Evolutionary conservation across 2,888 invertebrate genomes (phyloP).

Genomic region (Agrochola circellaris): DNA sequence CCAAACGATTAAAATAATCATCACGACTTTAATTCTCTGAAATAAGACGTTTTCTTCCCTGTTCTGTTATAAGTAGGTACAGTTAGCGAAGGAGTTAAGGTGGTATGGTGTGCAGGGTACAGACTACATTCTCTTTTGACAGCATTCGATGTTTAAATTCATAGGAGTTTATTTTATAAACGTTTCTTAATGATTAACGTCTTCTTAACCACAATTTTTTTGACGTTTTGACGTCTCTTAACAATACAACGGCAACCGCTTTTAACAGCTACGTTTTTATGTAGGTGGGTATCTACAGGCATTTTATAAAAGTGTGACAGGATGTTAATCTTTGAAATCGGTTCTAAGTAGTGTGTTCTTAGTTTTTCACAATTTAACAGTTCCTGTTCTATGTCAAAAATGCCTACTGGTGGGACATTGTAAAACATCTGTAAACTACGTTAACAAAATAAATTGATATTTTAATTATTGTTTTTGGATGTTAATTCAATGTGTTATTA

Average conservation of each 20-base stretch:
- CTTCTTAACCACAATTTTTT: neutral
- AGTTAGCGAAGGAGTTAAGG: constrained; percentile 17
- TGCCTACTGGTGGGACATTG: neutral
- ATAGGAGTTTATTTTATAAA: neutral
- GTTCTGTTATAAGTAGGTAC: constrained; percentile 68
- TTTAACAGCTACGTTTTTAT: neutral
- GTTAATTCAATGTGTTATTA: neutral
- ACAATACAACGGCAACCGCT: neutral
- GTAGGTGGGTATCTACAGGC: too few species aligned
- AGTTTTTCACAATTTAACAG: neutral
- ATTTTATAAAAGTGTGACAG: neutral
- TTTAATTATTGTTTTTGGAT: neutral
- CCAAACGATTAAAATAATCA: constrained; percentile 87
- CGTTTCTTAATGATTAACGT: neutral
- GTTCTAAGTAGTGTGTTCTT: neutral
- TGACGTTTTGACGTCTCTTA: neutral
- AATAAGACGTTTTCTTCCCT: constrained; percentile 81
- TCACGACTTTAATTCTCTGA: constrained; percentile 83
- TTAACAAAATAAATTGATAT: neutral
- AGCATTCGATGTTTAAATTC: neutral
- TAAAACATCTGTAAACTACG: neutral
- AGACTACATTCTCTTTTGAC: neutral
- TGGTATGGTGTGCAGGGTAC: neutral
- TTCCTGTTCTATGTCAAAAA: neutral
- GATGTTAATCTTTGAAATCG: neutral